Percentiles rank a stretch among this genome's conserved stretches.
Conservation (phyloP, 1,140 invertebrate genomes). For the Drosophila virilis region DNA sequence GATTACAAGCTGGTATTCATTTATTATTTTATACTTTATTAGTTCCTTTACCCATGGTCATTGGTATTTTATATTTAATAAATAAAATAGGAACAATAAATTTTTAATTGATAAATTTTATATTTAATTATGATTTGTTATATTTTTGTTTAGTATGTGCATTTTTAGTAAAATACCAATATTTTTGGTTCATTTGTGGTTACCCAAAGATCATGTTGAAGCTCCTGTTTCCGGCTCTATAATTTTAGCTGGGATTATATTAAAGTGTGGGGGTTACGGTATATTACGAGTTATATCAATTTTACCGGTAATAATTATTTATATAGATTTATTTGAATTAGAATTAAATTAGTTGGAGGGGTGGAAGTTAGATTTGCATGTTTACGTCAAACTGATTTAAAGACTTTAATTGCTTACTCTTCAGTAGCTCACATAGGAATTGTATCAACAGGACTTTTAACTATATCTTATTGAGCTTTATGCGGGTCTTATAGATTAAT, state of each 20-base stretch:
- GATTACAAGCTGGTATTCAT: too few relatives aligned
- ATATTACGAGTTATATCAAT: constrained; percentile 86
- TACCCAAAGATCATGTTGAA: background rate
- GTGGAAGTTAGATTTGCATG: constrained; percentile 86
- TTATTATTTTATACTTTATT: too few relatives aligned
- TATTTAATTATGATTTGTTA: too few relatives aligned
- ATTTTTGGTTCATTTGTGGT: too few relatives aligned
- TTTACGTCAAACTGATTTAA: constrained; percentile 85
- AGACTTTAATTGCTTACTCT: constrained; percentile 59
- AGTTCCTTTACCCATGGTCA: too few relatives aligned
- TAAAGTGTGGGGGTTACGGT: constrained; percentile 89
- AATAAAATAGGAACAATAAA: too few relatives aligned
- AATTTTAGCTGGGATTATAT: constrained; percentile 82
- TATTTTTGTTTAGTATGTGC: too few relatives aligned
- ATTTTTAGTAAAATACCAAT: too few relatives aligned
- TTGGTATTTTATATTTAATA: too few relatives aligned
- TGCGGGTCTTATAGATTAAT: constrained; percentile 86
- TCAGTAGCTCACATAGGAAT: constrained; percentile 58
- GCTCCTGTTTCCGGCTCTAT: background rate
- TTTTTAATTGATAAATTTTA: too few relatives aligned
- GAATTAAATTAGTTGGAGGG: constrained; percentile 86
- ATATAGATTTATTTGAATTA: constrained; percentile 84
- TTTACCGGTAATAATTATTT: constrained; percentile 83
- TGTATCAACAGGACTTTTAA: constrained; percentile 85
- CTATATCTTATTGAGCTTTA: constrained; percentile 82